Base-by-base conservation (phyloP, 2,797 vertebrate genomes). In the Apodemus agrarius region DNA sequence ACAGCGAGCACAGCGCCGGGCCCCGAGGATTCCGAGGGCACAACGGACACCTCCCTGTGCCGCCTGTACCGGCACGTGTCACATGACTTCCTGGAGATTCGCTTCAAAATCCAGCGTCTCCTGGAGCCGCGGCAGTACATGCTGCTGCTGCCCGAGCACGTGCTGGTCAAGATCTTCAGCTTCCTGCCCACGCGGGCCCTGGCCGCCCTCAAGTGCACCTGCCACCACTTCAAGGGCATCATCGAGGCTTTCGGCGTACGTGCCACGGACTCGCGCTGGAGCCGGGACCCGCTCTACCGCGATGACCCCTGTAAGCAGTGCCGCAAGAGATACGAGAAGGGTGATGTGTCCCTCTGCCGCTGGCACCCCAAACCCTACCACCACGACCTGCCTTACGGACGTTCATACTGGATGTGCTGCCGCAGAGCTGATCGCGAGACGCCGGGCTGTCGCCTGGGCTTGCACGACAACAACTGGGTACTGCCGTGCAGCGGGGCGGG, bases 361-460 rank as follows among this genome's bases (percentile, higher is more conserved):
- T 99, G 99, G 99, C 99, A 99, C 98, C 99, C 99, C 98, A 99
- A 99, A 98, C 99, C 99, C 98, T 99, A 99, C 98, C 99, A 99
- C 99, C 99, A 99, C 13, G 99, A 99, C 99, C 99, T 99, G 98
- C 99, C 99, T 99, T 99, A 99, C 0, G 99, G 99, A 98, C 99
- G 99, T 6, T 99, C 99, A 89, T 99, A 99, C 97, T 99, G 99
- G 99, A 99, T 99, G 99, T 99, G 99, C 97, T 99, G 99, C 98
- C 99, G 99, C 6, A 98, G 99, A 21, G 98, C 99, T 0, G 99
- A 99, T 57, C 99, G 99, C 4, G 99, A 99, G 92, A 99, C 99
- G 0, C 99, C 99, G 0, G 99, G 99, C 24, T 99, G 99, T 97
- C 98, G 99, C 26, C 99, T 99, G 17, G 99, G 99, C 4, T 98